Evolutionary conservation across 2,797 vertebrate species (phyloP).

Genomic region (Eidolon dupreanum): DNA sequence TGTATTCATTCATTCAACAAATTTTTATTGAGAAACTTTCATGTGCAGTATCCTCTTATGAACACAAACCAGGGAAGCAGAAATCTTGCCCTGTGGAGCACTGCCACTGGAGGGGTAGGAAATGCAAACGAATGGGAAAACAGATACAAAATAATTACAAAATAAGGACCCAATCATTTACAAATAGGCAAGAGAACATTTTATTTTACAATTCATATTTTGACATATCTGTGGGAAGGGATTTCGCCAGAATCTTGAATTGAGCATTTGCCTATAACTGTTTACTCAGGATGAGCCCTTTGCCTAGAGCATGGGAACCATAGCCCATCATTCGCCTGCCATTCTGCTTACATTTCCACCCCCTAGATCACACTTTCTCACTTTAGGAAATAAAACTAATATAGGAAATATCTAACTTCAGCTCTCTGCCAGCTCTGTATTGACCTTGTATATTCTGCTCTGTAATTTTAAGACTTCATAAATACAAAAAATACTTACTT

Average conservation of each 20-base stretch:
- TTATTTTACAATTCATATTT: background rate
- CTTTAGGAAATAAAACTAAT: conserved; percentile 60
- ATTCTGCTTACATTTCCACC: background rate
- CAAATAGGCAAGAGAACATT: background rate
- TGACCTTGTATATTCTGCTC: conserved; percentile 76
- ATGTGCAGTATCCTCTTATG: background rate
- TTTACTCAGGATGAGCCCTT: background rate
- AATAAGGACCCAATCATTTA: background rate
- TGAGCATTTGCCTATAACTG: background rate
- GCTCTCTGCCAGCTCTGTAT: conserved; percentile 51
- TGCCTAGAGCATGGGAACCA: background rate
- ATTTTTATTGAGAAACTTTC: background rate
- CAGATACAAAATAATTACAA: background rate
- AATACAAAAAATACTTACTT: conserved; percentile 75
- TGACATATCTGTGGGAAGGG: background rate
- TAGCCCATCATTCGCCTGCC: rapidly evolving
- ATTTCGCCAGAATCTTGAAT: background rate
- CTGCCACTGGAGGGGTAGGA: background rate
- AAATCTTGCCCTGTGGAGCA: background rate
- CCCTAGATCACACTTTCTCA: background rate
- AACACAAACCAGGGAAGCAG: background rate
- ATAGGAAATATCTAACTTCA: conserved; percentile 32
- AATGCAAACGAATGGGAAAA: background rate
- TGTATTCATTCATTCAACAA: background rate
- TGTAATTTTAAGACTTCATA: conserved; percentile 80